Base-by-base conservation (phyloP, 2,888 invertebrate genomes). In the Trisateles emortualis region DNA sequence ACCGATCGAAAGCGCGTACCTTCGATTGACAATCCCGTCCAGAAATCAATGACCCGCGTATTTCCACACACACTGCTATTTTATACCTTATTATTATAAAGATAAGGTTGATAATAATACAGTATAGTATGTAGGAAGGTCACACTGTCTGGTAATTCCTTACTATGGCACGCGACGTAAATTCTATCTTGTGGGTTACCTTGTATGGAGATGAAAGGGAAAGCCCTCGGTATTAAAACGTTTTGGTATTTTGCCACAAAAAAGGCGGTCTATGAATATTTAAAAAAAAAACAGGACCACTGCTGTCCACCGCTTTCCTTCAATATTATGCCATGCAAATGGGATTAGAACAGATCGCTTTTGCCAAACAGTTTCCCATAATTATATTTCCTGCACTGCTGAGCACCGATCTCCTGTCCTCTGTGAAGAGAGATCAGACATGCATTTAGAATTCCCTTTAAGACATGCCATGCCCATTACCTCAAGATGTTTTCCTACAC, bases 161-260 rank as follows among this genome's bases (percentile, higher is more conserved):
- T 85, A 85, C 85, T 85, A 85, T 69, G 84, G 84, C 72, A 84
- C 79, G 80, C 81, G 71, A 78, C 83, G 84, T 85, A 84, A 82
- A 83, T 83, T 81, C 78, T 77, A 75, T 78, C 63, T 64, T 52
- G 55, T 54, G 65, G 49, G 44, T 66, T 68, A 60, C 79, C 81
- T 67, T 83, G 63, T 78, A 78, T 26, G 79, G 80, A 78, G 69
- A 76, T 79, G 78, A 81, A 81, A 85, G 80, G 80, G 81, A 81
- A 81, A 81, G 73, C 79, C 79, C 78, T 74, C 64, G 54, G 63
- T 43, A 40, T 48, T 40, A 42, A 52, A 65, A 55, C 26, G 54
- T 53, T 58, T 69, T 40, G 61, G 59, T 51, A 61, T 65, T 57
- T 38, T 38, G 26, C 30, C 10, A 29, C 16, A 52, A 56, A 62